Evolutionary conservation across 2,113 vertebrate genomes (phyloP).

Genomic region (Agapornis roseicollis): DNA sequence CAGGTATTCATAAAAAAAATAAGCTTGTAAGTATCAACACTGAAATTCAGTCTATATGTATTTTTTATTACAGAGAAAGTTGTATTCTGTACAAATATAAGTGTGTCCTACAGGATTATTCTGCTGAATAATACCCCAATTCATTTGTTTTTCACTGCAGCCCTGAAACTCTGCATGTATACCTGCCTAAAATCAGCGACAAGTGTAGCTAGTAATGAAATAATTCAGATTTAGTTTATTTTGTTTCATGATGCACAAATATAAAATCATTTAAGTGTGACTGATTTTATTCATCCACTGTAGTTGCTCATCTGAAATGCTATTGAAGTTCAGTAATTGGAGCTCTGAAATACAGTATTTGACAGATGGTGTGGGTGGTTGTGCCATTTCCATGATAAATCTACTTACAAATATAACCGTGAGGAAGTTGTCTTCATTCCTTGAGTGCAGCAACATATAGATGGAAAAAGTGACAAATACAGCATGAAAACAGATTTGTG

Average conservation of each 20-base stretch:
- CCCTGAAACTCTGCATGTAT: background rate
- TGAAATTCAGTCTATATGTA: background rate
- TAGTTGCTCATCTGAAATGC: slow-evolving; percentile 43
- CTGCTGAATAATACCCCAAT: background rate
- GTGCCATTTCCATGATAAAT: slow-evolving; percentile 54
- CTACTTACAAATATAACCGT: slow-evolving; percentile 34
- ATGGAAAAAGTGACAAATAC: background rate
- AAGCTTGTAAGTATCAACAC: background rate
- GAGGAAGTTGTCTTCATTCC: slow-evolving; percentile 25
- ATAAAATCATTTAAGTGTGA: slow-evolving; percentile 42
- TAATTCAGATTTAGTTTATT: slow-evolving; percentile 37
- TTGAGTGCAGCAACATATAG: slow-evolving; percentile 1
- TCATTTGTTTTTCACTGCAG: background rate
- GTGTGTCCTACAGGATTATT: background rate
- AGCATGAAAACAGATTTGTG: background rate
- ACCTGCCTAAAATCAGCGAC: slow-evolving; percentile 18
- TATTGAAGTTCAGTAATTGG: slow-evolving; percentile 47
- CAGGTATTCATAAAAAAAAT: background rate
- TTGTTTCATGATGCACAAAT: slow-evolving; percentile 47
- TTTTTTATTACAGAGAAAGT: background rate
- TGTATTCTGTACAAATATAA: background rate
- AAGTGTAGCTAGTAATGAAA: slow-evolving; percentile 18
- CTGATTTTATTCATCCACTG: slow-evolving; percentile 39
- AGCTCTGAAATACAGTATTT: slow-evolving; percentile 43
- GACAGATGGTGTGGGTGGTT: slow-evolving; percentile 44